phyloP scores from a whole-genome alignment of 2,113 vertebrate species.

The human region DNA sequence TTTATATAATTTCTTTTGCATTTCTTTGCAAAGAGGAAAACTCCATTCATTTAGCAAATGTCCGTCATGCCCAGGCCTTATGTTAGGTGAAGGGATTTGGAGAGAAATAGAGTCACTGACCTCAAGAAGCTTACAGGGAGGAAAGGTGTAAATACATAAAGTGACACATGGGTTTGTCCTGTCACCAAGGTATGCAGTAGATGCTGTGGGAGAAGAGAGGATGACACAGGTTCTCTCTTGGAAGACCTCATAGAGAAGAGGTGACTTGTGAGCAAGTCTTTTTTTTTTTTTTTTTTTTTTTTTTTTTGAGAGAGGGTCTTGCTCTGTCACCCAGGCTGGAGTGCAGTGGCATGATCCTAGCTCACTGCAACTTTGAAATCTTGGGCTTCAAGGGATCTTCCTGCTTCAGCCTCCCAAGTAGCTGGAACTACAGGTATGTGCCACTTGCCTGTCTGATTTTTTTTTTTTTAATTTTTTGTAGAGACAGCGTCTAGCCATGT shows the following conservation, averaged over 20 bases:
- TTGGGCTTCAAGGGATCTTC: too few relatives aligned
- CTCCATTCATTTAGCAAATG: slow-evolving; percentile 18
- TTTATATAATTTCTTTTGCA: background rate
- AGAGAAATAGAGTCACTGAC: background rate
- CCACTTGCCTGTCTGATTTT: too few relatives aligned
- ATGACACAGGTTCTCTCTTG: background rate
- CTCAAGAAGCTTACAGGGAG: background rate
- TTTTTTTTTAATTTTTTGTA: too few relatives aligned
- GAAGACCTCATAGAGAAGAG: background rate
- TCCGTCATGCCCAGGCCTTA: background rate
- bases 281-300: too few relatives aligned
- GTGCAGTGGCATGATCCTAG: too few relatives aligned
- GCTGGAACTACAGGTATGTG: too few relatives aligned
- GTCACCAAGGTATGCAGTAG: rapidly evolving
- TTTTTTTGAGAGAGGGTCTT: too few relatives aligned
- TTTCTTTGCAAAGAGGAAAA: background rate
- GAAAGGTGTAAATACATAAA: background rate
- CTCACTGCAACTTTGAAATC: too few relatives aligned
- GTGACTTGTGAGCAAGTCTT: background rate
- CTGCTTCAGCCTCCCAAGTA: too few relatives aligned
- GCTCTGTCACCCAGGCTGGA: too few relatives aligned
- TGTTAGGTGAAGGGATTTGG: background rate
- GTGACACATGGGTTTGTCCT: background rate
- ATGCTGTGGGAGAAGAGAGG: background rate
- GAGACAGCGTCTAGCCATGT: too few relatives aligned